Evolutionary conservation across 2,797 vertebrate genomes (phyloP), one percentile per base, ranked within the genome.

Genomic region (Eutrigla gurnardus): DNA sequence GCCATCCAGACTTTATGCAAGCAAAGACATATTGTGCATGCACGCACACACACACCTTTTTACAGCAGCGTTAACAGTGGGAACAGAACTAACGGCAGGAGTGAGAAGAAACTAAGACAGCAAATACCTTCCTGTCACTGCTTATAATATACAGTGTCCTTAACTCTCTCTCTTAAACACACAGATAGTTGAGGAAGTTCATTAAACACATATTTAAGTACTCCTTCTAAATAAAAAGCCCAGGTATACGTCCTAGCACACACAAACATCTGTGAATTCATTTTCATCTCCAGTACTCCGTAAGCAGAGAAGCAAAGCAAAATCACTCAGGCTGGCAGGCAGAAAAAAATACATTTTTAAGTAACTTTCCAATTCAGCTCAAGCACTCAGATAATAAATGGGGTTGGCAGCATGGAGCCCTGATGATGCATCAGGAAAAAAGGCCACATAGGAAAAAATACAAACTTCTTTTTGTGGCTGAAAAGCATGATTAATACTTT

Each of bases 321-420:
- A 33, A 50, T 76, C 54, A 46, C 43, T 76, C 46, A 67, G 52
- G 15, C 65, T 64, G 52, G 49, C 32, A 32, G 43, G 13, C 7
- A 71, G 17, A 63, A 40, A 58, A 18, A 15, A 12, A 68, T 18
- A 68, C 36, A 68, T 75, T 82, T 78, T 77, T 68, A 83, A 82
- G 80, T 77, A 76, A 86, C 53, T 80, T 86, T 83, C 58, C 83
- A 83, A 85, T 89, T 85, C 86, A 82, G 73, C 55, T 76, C 43
- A 76, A 78, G 74, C 18, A 64, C 72, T 73, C 58, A 52, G 49
- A 77, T 77, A 59, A 65, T 73, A 70, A 71, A 62, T 61, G n/a
- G 57, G 58, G 50, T 55, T 84, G 78, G 77, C 77, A 73, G 70
- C 77, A 50, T 36, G 25, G 47, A 71, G 55, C 7, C n/a, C 37